Conservation (phyloP, 2,888 invertebrate genomes). For the Xanthia icteritia region DNA sequence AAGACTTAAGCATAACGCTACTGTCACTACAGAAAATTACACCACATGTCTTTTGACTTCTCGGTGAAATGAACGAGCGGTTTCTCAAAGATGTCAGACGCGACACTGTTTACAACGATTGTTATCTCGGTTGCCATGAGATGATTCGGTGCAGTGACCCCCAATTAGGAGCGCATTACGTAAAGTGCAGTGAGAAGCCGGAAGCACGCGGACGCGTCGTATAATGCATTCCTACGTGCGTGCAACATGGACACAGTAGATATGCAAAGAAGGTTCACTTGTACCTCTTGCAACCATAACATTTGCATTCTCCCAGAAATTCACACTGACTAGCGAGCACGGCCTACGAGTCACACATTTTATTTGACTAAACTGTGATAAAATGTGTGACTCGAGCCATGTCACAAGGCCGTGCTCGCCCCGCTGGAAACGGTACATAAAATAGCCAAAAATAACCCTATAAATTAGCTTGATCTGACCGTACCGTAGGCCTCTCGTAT, state of each 20-base stretch:
- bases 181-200: conserved; percentile 52
- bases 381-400: too few relatives aligned
- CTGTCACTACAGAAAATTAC: neutral
- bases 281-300: neutral
- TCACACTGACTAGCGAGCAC: neutral
- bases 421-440: neutral
- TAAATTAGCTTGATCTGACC: neutral
- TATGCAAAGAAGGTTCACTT: conserved; percentile 24
- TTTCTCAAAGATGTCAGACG: conserved; percentile 3
- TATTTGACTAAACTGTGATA: too few relatives aligned
- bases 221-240: conserved; percentile 46
- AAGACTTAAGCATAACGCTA: neutral
- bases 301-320: neutral
- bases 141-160: conserved; percentile 46
- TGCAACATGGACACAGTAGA: neutral
- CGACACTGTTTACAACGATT: conserved; percentile 3
- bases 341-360: too few relatives aligned
- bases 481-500: too few relatives aligned
- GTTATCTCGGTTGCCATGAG: conserved; percentile 37
- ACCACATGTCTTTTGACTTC: neutral
- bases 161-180: conserved; percentile 56
- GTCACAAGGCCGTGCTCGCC: too few relatives aligned
- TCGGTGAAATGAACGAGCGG: neutral
- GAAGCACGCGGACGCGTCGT: conserved; percentile 41
- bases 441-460: neutral